Conservation (phyloP, 2,797 vertebrate species). For the Xenopus petersii region DNA sequence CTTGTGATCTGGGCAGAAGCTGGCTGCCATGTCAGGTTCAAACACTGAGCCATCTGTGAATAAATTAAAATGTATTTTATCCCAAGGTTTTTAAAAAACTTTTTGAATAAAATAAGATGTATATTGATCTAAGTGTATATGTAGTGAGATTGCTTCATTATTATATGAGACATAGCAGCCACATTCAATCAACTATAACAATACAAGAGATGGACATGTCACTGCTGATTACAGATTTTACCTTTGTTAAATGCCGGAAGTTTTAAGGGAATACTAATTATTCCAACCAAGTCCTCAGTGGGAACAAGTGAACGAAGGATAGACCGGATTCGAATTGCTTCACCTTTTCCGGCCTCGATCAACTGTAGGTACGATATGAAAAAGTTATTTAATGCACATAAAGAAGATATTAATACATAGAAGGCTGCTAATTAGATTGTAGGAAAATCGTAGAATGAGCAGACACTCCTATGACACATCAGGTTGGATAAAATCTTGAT, state of each 20-base stretch:
- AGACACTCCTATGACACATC: too few relatives aligned
- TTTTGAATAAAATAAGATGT: too few relatives aligned
- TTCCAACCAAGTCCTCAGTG: slow-evolving; percentile 93
- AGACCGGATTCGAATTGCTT: slow-evolving; percentile 92
- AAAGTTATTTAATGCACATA: slow-evolving; percentile 17
- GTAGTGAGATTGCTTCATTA: too few relatives aligned
- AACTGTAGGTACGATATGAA: slow-evolving; percentile 69
- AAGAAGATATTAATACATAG: slow-evolving; percentile 7
- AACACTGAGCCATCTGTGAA: slow-evolving; percentile 83
- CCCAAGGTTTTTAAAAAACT: too few relatives aligned
- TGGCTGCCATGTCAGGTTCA: slow-evolving; percentile 92
- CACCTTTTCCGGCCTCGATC: slow-evolving; percentile 97
- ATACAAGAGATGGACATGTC: too few relatives aligned
- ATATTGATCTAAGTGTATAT: too few relatives aligned
- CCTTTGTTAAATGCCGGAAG: slow-evolving; percentile 90
- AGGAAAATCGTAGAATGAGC: too few relatives aligned
- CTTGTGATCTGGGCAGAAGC: slow-evolving; percentile 96
- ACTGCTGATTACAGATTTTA: slow-evolving; percentile 53
- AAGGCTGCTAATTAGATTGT: background rate
- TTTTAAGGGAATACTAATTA: slow-evolving; percentile 94
- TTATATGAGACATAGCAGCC: too few relatives aligned
- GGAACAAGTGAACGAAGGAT: slow-evolving; percentile 95
- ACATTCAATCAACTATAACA: too few relatives aligned
- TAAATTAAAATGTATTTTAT: too few relatives aligned
- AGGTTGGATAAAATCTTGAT: too few relatives aligned